Evolutionary conservation across 2,113 vertebrate species (phyloP).

Genomic region (Sylvilagus bachmani): DNA sequence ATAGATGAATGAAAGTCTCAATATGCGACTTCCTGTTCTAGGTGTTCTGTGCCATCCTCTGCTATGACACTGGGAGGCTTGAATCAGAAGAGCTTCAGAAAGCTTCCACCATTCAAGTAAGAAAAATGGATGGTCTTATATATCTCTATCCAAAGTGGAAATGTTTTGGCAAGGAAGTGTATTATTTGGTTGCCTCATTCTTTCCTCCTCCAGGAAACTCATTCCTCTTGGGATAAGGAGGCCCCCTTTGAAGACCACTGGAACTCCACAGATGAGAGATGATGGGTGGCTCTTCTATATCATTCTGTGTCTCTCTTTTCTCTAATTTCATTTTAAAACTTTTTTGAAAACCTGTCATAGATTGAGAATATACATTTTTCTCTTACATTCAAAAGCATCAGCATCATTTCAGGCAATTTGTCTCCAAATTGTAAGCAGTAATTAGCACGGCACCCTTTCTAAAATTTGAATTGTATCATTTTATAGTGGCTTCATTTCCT

Average conservation of each 20-base stretch:
- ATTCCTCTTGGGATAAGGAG: neutral
- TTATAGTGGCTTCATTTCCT: conserved; percentile 30
- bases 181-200: neutral
- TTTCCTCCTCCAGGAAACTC: neutral
- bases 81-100: neutral
- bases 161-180: neutral
- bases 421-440: conserved; percentile 41
- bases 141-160: neutral
- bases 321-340: neutral
- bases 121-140: neutral
- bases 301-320: neutral
- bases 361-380: neutral
- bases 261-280: neutral
- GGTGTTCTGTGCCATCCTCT: neutral
- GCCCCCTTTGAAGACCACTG: neutral
- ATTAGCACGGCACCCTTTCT: neutral
- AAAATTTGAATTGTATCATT: conserved; percentile 11
- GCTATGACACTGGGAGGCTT: neutral
- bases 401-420: conserved; percentile 26
- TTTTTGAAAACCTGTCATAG: neutral
- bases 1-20: neutral
- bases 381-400: conserved; percentile 43
- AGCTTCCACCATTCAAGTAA: neutral
- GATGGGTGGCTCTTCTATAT: neutral
- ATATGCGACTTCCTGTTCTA: neutral